Percentiles rank a stretch among this genome's conserved stretches.
Evolutionary conservation across 2,888 invertebrate genomes (phyloP).

Genomic region (Agonopterix arenella): DNA sequence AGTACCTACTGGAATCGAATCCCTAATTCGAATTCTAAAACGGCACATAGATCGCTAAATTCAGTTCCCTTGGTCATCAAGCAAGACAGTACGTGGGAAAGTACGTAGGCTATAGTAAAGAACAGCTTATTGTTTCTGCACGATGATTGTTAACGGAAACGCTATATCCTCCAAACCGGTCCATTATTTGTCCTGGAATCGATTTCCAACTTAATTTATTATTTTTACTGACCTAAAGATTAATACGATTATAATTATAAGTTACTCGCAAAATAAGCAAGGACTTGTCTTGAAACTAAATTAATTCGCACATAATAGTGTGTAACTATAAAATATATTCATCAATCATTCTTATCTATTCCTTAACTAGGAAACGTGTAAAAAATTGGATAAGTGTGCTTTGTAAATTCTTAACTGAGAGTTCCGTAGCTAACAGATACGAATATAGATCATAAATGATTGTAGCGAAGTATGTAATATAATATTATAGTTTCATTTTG

Average conservation of each 20-base stretch:
- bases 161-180: constrained; percentile 38
- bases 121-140: constrained; percentile 41
- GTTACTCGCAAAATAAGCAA: constrained; percentile 20
- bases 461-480: no score
- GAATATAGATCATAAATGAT: no score
- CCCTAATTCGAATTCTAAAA: no score
- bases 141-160: constrained; percentile 67
- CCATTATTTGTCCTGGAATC: constrained; percentile 44
- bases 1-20: no score
- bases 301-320: constrained; percentile 34
- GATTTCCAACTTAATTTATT: constrained; percentile 18
- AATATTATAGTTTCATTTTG: no score
- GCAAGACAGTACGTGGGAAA: constrained; percentile 34
- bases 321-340: constrained; percentile 8
- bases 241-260: constrained; percentile 55
- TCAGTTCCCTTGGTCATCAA: no score
- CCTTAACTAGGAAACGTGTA: constrained; percentile 48
- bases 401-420: no score
- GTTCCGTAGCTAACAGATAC: no score
- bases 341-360: constrained; percentile 55
- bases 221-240: constrained; percentile 31
- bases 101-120: constrained; percentile 21
- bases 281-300: constrained; percentile 26
- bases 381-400: constrained; percentile 13
- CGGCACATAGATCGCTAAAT: no score